A percentile compares a stretch with the other conserved stretches of the same genome.
These are phyloP conservation scores for Ceuthmochares aereus DNA, from an alignment of 2,113 vertebrate genomes.

Conservation along the genomic window DNA sequence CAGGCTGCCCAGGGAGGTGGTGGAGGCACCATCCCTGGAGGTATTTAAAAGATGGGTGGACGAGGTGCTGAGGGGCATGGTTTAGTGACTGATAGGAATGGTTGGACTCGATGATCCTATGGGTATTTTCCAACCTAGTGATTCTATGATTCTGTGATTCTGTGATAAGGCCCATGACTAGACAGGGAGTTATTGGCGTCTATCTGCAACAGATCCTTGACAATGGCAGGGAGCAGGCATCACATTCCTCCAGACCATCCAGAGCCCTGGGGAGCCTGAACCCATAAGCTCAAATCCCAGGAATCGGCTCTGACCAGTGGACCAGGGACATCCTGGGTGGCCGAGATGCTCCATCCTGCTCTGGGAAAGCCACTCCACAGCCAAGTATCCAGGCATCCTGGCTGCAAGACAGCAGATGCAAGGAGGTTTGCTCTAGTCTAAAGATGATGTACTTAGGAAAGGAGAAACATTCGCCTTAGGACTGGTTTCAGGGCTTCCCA, in stretches of 20 bases:
- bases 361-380: background rate
- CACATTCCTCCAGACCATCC: background rate
- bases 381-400: background rate
- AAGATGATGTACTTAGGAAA: background rate
- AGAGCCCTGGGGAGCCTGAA: background rate
- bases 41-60: too few species aligned
- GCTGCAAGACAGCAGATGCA: rapidly evolving
- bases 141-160: background rate
- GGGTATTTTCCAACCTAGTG: too few species aligned
- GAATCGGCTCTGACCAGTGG: background rate
- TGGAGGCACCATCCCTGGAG: too few species aligned
- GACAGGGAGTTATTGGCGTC: background rate
- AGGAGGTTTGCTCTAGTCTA: background rate
- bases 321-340: background rate
- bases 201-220: rapidly evolving
- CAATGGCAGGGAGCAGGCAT: rapidly evolving
- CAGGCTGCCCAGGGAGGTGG: too few species aligned
- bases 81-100: too few species aligned
- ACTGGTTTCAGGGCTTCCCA: background rate
- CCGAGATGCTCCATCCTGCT: too few species aligned
- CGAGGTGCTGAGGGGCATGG: too few species aligned
- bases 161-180: background rate
- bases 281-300: background rate
- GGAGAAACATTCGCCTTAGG: background rate
- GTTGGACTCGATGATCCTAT: too few species aligned